Conservation (phyloP, 2,113 vertebrate species). For the Elephantulus edwardii region DNA sequence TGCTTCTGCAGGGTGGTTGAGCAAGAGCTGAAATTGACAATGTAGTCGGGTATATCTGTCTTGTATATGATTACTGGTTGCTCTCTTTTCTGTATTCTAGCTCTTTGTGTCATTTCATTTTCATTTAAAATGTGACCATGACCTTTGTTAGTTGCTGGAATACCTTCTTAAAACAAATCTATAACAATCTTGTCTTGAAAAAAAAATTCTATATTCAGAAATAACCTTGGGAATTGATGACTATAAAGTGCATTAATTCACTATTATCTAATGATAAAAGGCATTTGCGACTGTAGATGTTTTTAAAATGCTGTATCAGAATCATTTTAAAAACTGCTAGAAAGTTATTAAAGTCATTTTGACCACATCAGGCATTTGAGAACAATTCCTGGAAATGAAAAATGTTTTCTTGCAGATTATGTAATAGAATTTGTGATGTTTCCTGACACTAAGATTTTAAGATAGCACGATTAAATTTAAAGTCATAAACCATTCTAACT, state of each 20-base stretch:
- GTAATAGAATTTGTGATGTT: neutral
- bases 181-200: slow-evolving; percentile 46
- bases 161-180: slow-evolving; percentile 60
- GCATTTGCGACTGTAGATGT: neutral
- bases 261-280: slow-evolving; percentile 44
- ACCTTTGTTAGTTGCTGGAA: slow-evolving; percentile 43
- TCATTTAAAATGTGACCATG: slow-evolving; percentile 61
- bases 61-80: slow-evolving; percentile 61
- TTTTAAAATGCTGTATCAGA: neutral
- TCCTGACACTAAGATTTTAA: neutral
- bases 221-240: slow-evolving; percentile 35
- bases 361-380: neutral
- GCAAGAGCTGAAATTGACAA: slow-evolving; percentile 75
- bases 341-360: neutral
- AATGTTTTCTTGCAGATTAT: neutral
- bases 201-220: slow-evolving; percentile 46
- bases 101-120: slow-evolving; percentile 62
- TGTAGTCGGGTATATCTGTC: slow-evolving; percentile 64
- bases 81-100: slow-evolving; percentile 64
- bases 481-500: neutral
- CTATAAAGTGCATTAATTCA: slow-evolving; percentile 60
- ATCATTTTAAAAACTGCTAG: neutral
- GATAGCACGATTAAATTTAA: neutral
- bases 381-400: slow-evolving; percentile 9
- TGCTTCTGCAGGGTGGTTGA: slow-evolving; percentile 72